Base-by-base conservation (phyloP, 2,113 vertebrate species). In the Aythya baeri region DNA sequence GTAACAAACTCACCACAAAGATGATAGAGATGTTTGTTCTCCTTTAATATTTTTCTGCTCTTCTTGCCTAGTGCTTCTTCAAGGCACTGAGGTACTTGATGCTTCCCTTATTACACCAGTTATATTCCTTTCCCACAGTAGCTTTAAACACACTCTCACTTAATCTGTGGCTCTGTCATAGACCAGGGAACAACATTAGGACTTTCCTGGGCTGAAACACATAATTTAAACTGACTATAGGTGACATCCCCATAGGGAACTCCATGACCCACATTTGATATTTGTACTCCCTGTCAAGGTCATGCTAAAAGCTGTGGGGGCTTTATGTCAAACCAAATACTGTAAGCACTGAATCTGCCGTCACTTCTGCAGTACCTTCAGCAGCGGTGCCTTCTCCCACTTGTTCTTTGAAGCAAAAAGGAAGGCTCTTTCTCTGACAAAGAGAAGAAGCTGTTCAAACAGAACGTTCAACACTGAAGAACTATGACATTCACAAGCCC, bases 1-100 rank as follows among this genome's bases (percentile, higher is more conserved):
- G 73, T 68, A 93, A 70, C 61, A 82, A 84, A 82, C 89, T 93
- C 65, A 83, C 87, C 49, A 74, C 63, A 82, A 88, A 76, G 76
- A 86, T 86, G 76, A 92, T 22, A 86, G 86, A 67, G 32, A 44
- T 57, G 49, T 87, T 97, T 89, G n/a, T 71, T 92, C 61, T 88
- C 32, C 52, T 78, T 80, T 77, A 32, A n/a, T 78, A 72, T 94
- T 83, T 91, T 86, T 58, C 68, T 34, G 7, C 15, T 93, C 52
- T 75, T 62, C 55, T 88, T 88, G 62, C 61, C 67, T 46, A 94
- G n/a, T 20, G 36, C 25, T 88, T 84, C 71, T 91, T 14, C 44
- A 86, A 12, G 25, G 57, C 43, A 74, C 73, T 38, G 38, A 81
- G 61, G 70, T 72, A 23, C 16, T 88, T 71, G 23, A 63, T 49